Conservation (phyloP, 2,888 invertebrate species). For the Drosophila helvetica region DNA sequence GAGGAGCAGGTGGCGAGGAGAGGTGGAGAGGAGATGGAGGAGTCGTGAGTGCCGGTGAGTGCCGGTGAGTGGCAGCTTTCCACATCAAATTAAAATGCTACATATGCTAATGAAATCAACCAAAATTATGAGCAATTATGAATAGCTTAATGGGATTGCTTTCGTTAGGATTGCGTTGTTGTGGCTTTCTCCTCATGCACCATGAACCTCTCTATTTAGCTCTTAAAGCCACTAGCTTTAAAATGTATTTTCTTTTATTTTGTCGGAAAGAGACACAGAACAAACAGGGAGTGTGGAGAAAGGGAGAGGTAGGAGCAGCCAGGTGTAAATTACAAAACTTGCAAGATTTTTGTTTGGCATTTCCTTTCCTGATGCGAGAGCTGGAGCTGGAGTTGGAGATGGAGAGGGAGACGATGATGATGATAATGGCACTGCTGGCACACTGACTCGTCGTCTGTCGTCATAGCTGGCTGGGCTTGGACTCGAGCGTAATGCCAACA, state of each 20-base stretch:
- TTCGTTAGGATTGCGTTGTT: slow-evolving; percentile 11
- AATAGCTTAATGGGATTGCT: slow-evolving; percentile 69
- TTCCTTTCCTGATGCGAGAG: slow-evolving; percentile 39
- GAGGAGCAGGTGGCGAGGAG: too few species aligned
- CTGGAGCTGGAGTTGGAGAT: neutral
- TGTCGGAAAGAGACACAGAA: too few species aligned
- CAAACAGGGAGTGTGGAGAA: neutral
- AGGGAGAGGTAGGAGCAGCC: slow-evolving; percentile 56
- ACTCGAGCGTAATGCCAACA: slow-evolving; percentile 73
- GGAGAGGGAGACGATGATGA: slow-evolving; percentile 10
- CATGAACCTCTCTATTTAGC: neutral
- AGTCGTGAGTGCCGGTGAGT: slow-evolving; percentile 7
- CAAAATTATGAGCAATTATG: slow-evolving; percentile 77
- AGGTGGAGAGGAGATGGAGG: neutral
- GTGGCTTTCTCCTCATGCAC: neutral
- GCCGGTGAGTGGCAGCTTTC: slow-evolving; percentile 47
- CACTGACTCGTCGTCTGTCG: slow-evolving; percentile 28
- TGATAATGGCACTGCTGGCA: slow-evolving; percentile 44
- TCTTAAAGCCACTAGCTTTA: slow-evolving; percentile 8
- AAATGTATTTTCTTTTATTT: neutral
- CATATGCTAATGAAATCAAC: slow-evolving; percentile 78
- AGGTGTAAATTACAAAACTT: slow-evolving; percentile 78
- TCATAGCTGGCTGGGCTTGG: slow-evolving; percentile 45
- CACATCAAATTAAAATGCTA: slow-evolving; percentile 74
- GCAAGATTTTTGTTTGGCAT: slow-evolving; percentile 68